These are phyloP conservation scores for Bubo blakistoni DNA, from an alignment of 2,113 vertebrate species.

Conservation along the genomic window DNA sequence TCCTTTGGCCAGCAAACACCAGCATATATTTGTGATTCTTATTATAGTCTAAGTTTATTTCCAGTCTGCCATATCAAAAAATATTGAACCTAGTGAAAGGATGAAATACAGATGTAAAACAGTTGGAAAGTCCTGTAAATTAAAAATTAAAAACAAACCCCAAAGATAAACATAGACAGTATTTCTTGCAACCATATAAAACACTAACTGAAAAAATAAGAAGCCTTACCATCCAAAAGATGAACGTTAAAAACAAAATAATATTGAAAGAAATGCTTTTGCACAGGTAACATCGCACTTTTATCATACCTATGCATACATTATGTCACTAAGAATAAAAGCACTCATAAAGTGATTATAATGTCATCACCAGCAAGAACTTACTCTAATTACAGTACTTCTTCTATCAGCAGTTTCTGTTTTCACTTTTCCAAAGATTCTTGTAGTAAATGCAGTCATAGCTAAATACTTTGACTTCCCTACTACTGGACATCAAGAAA, in stretches of 20 bases:
- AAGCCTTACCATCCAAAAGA: background rate
- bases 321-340: background rate
- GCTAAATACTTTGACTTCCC: background rate
- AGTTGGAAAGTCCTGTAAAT: background rate
- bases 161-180: background rate
- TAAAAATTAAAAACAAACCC: background rate
- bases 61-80: background rate
- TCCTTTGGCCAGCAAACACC: background rate
- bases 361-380: background rate
- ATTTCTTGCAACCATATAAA: background rate
- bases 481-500: background rate
- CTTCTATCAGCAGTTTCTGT: background rate
- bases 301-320: rapidly evolving
- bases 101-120: background rate
- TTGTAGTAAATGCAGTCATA: background rate
- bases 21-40: background rate
- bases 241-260: background rate
- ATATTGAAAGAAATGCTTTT: background rate
- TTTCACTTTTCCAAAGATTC: background rate
- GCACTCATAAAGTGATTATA: too few species aligned
- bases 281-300: background rate
- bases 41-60: background rate
- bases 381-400: background rate
- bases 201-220: background rate
- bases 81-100: background rate